Base-by-base conservation (phyloP, 2,113 vertebrate genomes). In the Toxotes chatareus region DNA sequence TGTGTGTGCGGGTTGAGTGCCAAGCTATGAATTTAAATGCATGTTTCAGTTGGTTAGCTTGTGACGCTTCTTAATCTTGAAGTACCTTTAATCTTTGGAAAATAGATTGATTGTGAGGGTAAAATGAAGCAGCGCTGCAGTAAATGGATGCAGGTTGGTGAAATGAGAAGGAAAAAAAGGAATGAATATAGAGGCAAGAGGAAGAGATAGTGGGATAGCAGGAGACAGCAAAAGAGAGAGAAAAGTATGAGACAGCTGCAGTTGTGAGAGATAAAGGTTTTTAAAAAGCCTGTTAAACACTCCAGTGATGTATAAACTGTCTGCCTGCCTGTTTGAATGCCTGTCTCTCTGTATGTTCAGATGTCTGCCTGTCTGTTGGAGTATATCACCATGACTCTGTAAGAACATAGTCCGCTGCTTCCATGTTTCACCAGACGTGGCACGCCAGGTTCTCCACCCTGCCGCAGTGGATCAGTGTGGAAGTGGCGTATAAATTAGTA, bases 401-500 rank as follows among this genome's bases (percentile, higher is more conserved):
- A 42, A 71, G 71, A 81, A 83, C 72, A 70, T 27, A 11, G 46
- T 64, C 80, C 61, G 11, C 31, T 17, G 67, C 62, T 23, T 40
- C 74, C 83, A 68, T 79, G 74, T 86, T 86, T 79, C 74, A 47
- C 55, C 77, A 67, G 84, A 85, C 59, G 16, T 19, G 60, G 78
- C 73, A 56, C 12, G 23, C 68, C 5, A 1, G 68, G 40, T 16
- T 73, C 81, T 42, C 68, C 75, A 21, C 79, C 73, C 68, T 21
- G 53, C 74, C 63, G 64, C 77, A 62, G 65, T 51, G 9, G 51
- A 65, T 78, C 76, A 73, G 27, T 44, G 53, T 67, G 66, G 69
- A 88, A 77, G 55, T 49, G 34, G 46, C 36, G 10, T 80, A 91
- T 90, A 56, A 91, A 92, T 91, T 79, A 91, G 47, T 89, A 88